These are phyloP conservation scores for Nebria salina DNA, from an alignment of 2,888 invertebrate genomes.

Conservation along the genomic window DNA sequence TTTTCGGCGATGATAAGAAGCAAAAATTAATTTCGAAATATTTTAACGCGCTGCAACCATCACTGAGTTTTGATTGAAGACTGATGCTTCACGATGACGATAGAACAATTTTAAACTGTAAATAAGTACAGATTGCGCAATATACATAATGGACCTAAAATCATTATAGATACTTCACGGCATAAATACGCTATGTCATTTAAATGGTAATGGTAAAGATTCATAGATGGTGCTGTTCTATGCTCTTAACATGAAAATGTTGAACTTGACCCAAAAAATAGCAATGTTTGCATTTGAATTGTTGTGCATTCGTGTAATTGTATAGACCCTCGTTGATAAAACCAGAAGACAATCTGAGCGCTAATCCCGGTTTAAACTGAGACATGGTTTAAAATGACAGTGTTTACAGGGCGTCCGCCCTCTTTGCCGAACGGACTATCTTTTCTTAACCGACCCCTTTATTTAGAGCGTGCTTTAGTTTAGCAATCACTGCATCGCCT, in stretches of 20 bases:
- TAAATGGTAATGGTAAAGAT: no score
- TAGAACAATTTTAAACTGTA: neutral
- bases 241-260: no score
- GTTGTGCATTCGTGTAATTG: neutral
- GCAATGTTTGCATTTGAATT: neutral
- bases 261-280: neutral
- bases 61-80: constrained; percentile 8
- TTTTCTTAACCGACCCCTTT: neutral
- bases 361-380: neutral
- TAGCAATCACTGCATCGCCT: neutral
- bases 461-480: constrained; percentile 4
- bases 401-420: neutral
- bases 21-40: constrained; percentile 37
- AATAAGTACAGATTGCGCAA: no score
- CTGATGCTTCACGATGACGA: constrained; percentile 11
- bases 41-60: constrained; percentile 17
- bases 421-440: neutral
- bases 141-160: no score
- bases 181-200: no score
- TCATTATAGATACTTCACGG: no score
- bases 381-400: constrained; percentile 4
- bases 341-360: constrained; percentile 7
- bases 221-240: no score
- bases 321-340: neutral
- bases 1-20: constrained; percentile 14